Evolutionary conservation across 2,888 invertebrate genomes (phyloP).

Genomic region (Dexiosoma caninum): DNA sequence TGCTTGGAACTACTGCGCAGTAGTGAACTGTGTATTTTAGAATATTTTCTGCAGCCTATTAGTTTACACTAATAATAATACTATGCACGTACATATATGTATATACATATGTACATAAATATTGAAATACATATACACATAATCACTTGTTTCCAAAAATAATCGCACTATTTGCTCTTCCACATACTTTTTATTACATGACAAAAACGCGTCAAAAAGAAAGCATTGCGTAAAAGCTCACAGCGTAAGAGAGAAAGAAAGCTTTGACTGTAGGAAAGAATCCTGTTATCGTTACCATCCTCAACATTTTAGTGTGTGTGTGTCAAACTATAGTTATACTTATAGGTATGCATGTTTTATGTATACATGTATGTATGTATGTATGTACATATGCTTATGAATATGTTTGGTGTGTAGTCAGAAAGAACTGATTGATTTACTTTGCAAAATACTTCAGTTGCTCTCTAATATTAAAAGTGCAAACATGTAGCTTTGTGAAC

Average conservation of each 20-base stretch:
- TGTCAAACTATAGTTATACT: not conserved
- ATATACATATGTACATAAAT: not conserved
- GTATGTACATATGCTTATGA: not conserved
- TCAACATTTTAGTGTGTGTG: not conserved
- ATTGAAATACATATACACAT: too few relatives aligned
- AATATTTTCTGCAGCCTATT: too few relatives aligned
- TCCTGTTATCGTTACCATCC: not conserved
- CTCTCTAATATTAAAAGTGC: slow-evolving; percentile 52
- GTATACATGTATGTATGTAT: not conserved
- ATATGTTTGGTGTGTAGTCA: not conserved
- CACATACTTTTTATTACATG: slow-evolving; percentile 36
- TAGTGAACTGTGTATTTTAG: too few relatives aligned
- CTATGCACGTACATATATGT: too few relatives aligned
- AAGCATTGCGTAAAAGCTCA: slow-evolving; percentile 26
- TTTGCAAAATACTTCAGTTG: slow-evolving; percentile 52
- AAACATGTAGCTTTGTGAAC: slow-evolving; percentile 39
- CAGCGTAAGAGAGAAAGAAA: slow-evolving; percentile 36
- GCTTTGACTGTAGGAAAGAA: slow-evolving; percentile 36
- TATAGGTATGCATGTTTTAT: not conserved
- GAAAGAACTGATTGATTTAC: slow-evolving; percentile 49
- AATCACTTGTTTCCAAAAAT: too few relatives aligned
- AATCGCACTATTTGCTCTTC: slow-evolving; percentile 48
- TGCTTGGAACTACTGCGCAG: too few relatives aligned
- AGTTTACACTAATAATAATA: too few relatives aligned
- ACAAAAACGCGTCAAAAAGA: not conserved